phyloP scores from a whole-genome alignment of 2,888 invertebrate genomes.

The Rhagium mordax region DNA sequence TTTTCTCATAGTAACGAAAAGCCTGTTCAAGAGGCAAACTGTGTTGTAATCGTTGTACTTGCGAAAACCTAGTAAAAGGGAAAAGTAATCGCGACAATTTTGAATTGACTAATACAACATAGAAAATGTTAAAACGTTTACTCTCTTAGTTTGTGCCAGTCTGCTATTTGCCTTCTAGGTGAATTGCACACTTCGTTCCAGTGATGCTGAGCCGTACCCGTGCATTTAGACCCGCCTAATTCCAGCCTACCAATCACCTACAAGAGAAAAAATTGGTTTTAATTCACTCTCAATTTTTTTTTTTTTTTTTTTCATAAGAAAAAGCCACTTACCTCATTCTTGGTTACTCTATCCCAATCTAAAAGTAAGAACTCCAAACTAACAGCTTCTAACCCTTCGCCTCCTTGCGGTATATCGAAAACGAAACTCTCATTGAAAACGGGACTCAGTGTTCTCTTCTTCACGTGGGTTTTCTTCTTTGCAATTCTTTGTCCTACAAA shows the following conservation, averaged over 20 bases:
- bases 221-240: slow-evolving; percentile 86
- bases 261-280: too few species aligned
- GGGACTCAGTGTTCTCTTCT: slow-evolving; percentile 97
- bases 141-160: slow-evolving; percentile 99
- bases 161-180: slow-evolving; percentile 97
- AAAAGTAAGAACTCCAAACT: slow-evolving; percentile 90
- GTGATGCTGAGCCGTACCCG: slow-evolving; percentile 90
- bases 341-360: slow-evolving; percentile 98
- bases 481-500: slow-evolving; percentile 90
- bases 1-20: too few species aligned
- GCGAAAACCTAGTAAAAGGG: neutral
- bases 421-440: slow-evolving; percentile 99
- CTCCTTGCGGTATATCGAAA: slow-evolving; percentile 90
- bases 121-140: slow-evolving; percentile 69
- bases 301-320: too few species aligned
- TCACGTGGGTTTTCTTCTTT: slow-evolving; percentile 99
- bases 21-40: neutral
- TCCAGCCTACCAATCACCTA: slow-evolving; percentile 97
- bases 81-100: neutral
- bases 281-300: too few species aligned
- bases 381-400: slow-evolving; percentile 85
- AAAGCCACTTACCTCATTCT: slow-evolving; percentile 85
- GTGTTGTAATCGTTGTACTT: neutral
- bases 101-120: slow-evolving; percentile 19
- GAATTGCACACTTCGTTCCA: slow-evolving; percentile 99